phyloP scores from a whole-genome alignment of 2,113 vertebrate genomes.

The Candoia aspera region DNA sequence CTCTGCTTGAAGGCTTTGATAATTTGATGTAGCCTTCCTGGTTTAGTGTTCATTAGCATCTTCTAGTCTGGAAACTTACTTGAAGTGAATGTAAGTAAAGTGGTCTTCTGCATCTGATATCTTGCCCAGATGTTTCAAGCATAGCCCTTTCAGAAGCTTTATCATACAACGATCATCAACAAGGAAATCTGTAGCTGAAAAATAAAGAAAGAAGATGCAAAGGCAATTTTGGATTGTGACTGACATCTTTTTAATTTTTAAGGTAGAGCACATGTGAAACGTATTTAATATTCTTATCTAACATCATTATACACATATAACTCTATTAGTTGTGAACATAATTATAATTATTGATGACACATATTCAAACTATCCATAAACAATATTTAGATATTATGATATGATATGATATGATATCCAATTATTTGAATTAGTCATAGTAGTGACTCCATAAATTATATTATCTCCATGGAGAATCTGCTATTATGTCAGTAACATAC shows the following conservation, averaged over 20 bases:
- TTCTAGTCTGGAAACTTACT: slow-evolving; percentile 76
- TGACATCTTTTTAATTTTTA: not conserved
- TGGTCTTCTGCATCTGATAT: slow-evolving; percentile 88
- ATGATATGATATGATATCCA: not conserved
- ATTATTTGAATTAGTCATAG: not conserved
- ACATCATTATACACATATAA: not conserved
- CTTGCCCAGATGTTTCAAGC: slow-evolving; percentile 90
- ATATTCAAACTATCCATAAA: not conserved
- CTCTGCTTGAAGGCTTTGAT: not conserved
- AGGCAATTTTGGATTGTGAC: not conserved
- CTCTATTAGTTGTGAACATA: not conserved
- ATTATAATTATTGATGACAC: not conserved
- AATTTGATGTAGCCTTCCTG: not conserved
- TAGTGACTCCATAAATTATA: not conserved
- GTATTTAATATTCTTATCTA: not conserved
- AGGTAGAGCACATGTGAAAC: not conserved
- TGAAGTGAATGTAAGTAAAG: slow-evolving; percentile 89
- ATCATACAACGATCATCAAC: slow-evolving; percentile 91
- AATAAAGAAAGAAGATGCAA: not conserved
- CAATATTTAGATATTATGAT: not conserved
- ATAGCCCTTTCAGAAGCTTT: slow-evolving; percentile 91
- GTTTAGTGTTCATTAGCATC: not conserved
- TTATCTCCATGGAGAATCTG: not conserved
- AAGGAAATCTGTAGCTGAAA: slow-evolving; percentile 83
- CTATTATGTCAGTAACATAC: not conserved